A percentile compares a stretch with the other conserved stretches of the same genome.
Evolutionary conservation across 2,113 vertebrate genomes (phyloP).

Genomic region (Pandion haliaetus): DNA sequence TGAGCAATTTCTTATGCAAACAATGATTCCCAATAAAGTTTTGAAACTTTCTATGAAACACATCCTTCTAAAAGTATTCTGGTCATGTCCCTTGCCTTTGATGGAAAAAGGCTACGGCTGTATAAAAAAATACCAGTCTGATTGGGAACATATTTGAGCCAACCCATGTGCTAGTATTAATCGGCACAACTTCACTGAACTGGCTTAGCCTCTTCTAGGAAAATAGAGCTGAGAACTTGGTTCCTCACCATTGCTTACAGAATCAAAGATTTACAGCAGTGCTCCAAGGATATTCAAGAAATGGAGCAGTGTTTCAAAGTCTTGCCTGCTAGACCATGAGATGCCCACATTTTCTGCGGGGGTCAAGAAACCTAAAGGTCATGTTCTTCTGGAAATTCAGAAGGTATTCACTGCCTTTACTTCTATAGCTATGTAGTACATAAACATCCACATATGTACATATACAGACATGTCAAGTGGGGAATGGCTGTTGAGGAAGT

Average conservation of each 20-base stretch:
- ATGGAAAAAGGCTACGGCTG: background rate
- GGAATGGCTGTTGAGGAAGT: background rate
- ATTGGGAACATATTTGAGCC: background rate
- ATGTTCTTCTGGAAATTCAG: background rate
- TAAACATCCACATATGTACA: rapidly evolving
- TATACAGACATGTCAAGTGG: too few species aligned
- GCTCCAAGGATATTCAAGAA: background rate
- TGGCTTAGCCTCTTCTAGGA: background rate
- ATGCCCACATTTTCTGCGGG: background rate
- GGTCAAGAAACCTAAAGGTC: background rate
- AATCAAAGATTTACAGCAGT: background rate
- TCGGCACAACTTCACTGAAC: background rate
- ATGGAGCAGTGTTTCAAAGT: background rate
- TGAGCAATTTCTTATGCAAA: background rate
- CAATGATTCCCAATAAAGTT: background rate
- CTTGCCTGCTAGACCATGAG: background rate
- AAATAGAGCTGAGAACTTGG: background rate
- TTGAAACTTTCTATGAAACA: background rate
- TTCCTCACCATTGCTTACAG: background rate
- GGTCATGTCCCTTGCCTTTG: background rate
- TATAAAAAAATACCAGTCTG: background rate
- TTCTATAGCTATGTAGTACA: background rate
- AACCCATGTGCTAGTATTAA: background rate
- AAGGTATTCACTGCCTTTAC: background rate
- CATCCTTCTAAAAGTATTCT: background rate